Evolutionary conservation across 2,888 invertebrate genomes (phyloP), one percentile per base, ranked within the genome.

Genomic region (Acanthoscelides obtectus): DNA sequence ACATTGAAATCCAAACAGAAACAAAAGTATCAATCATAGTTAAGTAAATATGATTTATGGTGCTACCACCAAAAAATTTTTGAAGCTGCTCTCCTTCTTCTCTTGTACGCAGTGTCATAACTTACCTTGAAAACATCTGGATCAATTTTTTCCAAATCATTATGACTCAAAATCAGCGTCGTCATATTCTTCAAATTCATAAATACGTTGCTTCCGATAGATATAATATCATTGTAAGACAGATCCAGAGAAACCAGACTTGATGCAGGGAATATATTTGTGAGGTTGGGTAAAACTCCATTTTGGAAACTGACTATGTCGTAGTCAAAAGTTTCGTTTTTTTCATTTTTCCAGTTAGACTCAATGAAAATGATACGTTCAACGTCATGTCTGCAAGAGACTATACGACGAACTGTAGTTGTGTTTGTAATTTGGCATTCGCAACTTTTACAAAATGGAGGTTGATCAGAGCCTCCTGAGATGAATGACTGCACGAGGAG

Each of bases 41-140:
- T 25, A 25, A 2, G 65, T 45, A 69, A 66, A 21, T 20, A 67
- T 64, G n/a, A n/a, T n/a, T n/a, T n/a, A n/a, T n/a, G n/a, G n/a
- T n/a, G n/a, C n/a, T n/a, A n/a, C n/a, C n/a, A n/a, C n/a, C n/a
- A n/a, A n/a, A n/a, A n/a, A n/a, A n/a, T n/a, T n/a, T n/a, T n/a
- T n/a, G n/a, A n/a, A n/a, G n/a, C n/a, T n/a, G n/a, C n/a, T n/a
- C n/a, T n/a, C n/a, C n/a, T n/a, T n/a, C n/a, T n/a, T n/a, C n/a
- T n/a, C n/a, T n/a, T n/a, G n/a, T n/a, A n/a, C n/a, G n/a, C n/a
- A n/a, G n/a, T n/a, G 6, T 45, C 12, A 6, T 6, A 45, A 75
- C 86, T 83, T 85, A 92, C 94, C 87, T 90, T 88, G 80, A 95
- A 94, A 12, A 90, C 88, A 71, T 91, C 87, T 0, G 92, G 92